Percentiles rank a stretch among this genome's conserved stretches.
phyloP scores from a whole-genome alignment of 2,888 invertebrate genomes.

The Prosopocoilus inquinatus region DNA sequence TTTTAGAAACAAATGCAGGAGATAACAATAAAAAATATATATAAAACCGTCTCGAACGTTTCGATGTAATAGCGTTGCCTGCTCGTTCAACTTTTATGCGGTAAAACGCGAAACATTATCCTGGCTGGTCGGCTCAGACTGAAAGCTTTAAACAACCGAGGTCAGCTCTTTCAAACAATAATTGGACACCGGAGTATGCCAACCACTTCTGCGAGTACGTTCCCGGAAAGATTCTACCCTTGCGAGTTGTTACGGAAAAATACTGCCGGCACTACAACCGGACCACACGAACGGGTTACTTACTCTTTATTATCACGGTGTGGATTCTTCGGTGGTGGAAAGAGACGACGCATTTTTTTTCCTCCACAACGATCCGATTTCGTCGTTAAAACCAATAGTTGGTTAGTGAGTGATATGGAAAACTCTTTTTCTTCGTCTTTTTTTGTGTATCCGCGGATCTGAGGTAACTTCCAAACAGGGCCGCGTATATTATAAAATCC shows the following conservation, averaged over 20 bases:
- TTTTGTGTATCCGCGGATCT: too few relatives aligned
- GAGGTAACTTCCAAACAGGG: constrained; percentile 24
- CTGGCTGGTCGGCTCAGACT: constrained; percentile 6
- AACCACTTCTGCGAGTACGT: constrained; percentile 31
- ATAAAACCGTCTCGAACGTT: too few relatives aligned
- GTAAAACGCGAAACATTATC: constrained; percentile 9
- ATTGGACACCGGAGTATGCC: constrained; percentile 35
- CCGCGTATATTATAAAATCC: constrained; percentile 50
- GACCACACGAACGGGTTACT: too few relatives aligned
- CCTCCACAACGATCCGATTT: too few relatives aligned
- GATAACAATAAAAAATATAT: too few relatives aligned
- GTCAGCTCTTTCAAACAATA: constrained; percentile 27
- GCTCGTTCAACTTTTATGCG: constrained; percentile 3
- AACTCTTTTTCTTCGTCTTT: too few relatives aligned
- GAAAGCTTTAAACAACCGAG: constrained; percentile 13
- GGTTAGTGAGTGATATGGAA: too few relatives aligned
- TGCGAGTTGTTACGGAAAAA: constrained; percentile 30
- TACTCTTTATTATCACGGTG: too few relatives aligned
- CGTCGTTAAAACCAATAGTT: too few relatives aligned
- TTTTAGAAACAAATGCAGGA: too few relatives aligned
- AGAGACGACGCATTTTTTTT: too few relatives aligned
- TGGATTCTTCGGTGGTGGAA: too few relatives aligned
- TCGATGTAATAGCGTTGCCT: background rate
- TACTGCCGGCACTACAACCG: background rate
- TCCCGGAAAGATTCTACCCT: constrained; percentile 35